phyloP scores from a whole-genome alignment of 2,888 invertebrate genomes.

The Myathropa florea region DNA sequence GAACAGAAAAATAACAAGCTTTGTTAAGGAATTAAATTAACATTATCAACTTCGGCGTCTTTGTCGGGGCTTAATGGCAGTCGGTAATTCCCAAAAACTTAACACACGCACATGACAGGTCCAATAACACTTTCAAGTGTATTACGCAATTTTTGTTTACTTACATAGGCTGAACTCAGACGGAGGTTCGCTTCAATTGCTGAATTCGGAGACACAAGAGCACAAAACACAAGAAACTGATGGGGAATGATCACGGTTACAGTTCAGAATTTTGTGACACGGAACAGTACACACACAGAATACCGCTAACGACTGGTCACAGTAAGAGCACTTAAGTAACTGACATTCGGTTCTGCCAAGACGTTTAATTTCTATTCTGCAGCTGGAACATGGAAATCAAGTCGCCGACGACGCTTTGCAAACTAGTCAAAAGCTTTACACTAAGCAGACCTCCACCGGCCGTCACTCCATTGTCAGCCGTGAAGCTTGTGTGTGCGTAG shows the following conservation, averaged over 20 bases:
- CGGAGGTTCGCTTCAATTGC: conserved; percentile 34
- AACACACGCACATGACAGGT: conserved; percentile 15
- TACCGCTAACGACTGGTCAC: conserved; percentile 58
- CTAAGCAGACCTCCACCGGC: not conserved
- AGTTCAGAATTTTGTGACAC: conserved; percentile 31
- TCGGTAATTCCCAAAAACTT: conserved; percentile 12
- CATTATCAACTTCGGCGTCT: conserved; percentile 32
- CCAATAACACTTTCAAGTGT: conserved; percentile 26
- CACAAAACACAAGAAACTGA: conserved; percentile 33
- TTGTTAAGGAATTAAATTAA: conserved; percentile 19
- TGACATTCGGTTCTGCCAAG: conserved; percentile 52
- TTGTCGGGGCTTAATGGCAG: conserved; percentile 21
- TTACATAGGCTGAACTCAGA: conserved; percentile 33
- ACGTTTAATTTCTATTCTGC: conserved; percentile 66
- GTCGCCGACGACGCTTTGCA: conserved; percentile 28
- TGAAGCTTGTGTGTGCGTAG: conserved; percentile 31
- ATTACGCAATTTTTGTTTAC: conserved; percentile 62
- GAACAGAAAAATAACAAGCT: not conserved
- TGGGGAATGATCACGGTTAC: conserved; percentile 31
- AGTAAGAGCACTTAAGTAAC: conserved; percentile 58
- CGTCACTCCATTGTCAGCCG: not conserved
- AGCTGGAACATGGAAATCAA: conserved; percentile 54
- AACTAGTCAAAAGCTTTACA: conserved; percentile 49
- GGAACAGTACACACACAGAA: not conserved
- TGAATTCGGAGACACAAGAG: not conserved